Base-by-base conservation (phyloP, 2,113 vertebrate species). In the Nesoenas mayeri region DNA sequence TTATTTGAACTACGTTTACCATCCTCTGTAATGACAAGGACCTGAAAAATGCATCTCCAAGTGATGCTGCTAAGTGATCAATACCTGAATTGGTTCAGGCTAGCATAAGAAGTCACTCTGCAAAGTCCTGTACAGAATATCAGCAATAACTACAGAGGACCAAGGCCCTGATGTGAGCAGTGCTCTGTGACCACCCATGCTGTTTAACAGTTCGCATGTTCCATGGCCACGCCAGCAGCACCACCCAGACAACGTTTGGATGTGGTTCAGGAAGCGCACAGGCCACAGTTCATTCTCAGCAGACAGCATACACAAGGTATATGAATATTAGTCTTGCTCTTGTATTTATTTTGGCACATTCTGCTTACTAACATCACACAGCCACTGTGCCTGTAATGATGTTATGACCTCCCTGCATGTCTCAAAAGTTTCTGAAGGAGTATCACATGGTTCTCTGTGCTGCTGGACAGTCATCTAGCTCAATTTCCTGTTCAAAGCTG, bases 191-290 rank as follows among this genome's bases (percentile, higher is more conserved):
- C 4, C 64, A 54, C 28, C 31, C 67, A 32, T 12, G 5, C 24
- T 42, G 40, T 32, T 29, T 7, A 53, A 38, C 1, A 72, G 25
- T 20, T 18, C 53, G 36, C 47, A 34, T 4, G 9, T 10, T 85
- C 40, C 3, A 0, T 29, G 82, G 56, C 26, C 74, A 65, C 0
- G 0, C 24, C 40, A 50, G 36, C 70, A 81, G 34, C n/a, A 26
- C 16, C 21, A 54, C 24, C 24, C 54, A 79, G 58, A 38, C 34
- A 64, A 36, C 0, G 5, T 34, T 14, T 64, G 28, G 24, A 60
- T 6, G 6, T 32, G 44, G 44, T 34, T 79, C 69, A 61, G 64
- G 44, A 64, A 72, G 38, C 4, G 1, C 24, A 60, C 3, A 60
- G 40, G 31, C 13, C 62, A 70, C 72, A 72, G 60, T 56, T 13